A percentile compares a stretch with the other conserved stretches of the same genome.
Conservation (phyloP, 2,888 invertebrate species). For the Xylota segnis region DNA sequence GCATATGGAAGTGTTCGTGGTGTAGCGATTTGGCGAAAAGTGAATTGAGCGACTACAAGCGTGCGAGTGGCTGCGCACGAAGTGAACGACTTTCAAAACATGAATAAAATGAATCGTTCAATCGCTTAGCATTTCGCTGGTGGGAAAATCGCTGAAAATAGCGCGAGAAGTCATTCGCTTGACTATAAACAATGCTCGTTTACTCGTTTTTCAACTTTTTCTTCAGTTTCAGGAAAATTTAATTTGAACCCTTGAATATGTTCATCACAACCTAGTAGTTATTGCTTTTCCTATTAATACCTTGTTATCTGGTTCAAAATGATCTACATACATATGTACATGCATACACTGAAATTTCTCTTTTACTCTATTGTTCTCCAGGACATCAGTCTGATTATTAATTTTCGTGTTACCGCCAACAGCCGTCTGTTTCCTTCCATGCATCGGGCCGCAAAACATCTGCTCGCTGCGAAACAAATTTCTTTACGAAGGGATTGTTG, state of each 20-base stretch:
- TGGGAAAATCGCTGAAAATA: too few relatives aligned
- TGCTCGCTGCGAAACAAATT: conserved; percentile 10
- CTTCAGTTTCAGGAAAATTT: not conserved
- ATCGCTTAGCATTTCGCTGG: too few relatives aligned
- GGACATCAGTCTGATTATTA: not conserved
- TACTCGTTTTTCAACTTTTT: too few relatives aligned
- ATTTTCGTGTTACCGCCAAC: not conserved
- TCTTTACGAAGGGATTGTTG: conserved; percentile 6
- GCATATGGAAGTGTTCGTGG: too few relatives aligned
- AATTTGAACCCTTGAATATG: not conserved
- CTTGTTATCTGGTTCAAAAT: not conserved
- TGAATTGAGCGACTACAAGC: too few relatives aligned
- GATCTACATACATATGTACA: conserved; percentile 22
- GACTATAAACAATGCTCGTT: too few relatives aligned
- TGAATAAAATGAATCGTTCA: too few relatives aligned
- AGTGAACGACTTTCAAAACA: too few relatives aligned
- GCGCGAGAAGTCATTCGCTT: too few relatives aligned
- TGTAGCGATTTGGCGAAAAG: too few relatives aligned
- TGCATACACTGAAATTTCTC: not conserved
- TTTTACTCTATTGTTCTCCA: not conserved
- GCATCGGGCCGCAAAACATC: conserved; percentile 5
- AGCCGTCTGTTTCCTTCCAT: conserved; percentile 10
- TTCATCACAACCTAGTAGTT: not conserved
- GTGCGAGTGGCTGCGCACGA: too few relatives aligned
- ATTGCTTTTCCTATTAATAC: not conserved